A percentile compares a stretch with the other conserved stretches of the same genome.
These are phyloP conservation scores for Oscheius sp. DNA, from an alignment of 2,888 invertebrate species.

Conservation along the genomic window DNA sequence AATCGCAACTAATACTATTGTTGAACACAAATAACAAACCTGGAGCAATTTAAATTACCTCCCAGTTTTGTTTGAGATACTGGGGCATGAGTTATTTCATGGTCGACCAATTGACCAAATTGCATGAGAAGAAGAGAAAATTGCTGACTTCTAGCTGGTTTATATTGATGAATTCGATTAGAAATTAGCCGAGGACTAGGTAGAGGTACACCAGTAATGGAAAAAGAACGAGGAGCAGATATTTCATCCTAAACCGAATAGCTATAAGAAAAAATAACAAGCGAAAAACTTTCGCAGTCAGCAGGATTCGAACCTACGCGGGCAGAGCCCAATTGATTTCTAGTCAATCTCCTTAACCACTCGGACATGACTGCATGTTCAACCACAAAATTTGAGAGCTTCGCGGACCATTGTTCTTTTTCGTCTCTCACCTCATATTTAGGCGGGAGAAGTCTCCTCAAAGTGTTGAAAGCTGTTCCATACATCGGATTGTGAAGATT, in stretches of 20 bases:
- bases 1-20: slow-evolving; percentile 77
- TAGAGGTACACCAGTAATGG: slow-evolving; percentile 74
- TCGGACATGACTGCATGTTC: slow-evolving; percentile 52
- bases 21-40: neutral
- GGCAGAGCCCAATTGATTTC: slow-evolving; percentile 66
- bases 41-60: slow-evolving; percentile 62
- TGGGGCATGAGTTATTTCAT: slow-evolving; percentile 69
- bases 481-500: slow-evolving; percentile 59
- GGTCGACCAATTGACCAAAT: slow-evolving; percentile 69
- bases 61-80: slow-evolving; percentile 57
- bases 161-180: slow-evolving; percentile 80
- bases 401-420: too few species aligned
- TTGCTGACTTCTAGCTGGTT: slow-evolving; percentile 42
- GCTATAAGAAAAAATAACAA: too few species aligned
- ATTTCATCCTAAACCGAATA: slow-evolving; percentile 47
- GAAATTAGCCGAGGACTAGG: slow-evolving; percentile 88
- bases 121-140: slow-evolving; percentile 68
- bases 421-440: slow-evolving; percentile 65
- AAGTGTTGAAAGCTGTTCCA: slow-evolving; percentile 61
- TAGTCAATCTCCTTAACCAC: slow-evolving; percentile 64
- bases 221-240: slow-evolving; percentile 26
- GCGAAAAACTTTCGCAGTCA: slow-evolving; percentile 52
- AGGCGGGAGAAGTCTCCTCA: slow-evolving; percentile 61
- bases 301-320: slow-evolving; percentile 67
- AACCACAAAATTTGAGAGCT: too few species aligned